Evolutionary conservation across 2,797 vertebrate species (phyloP).

Genomic region (Megalops cyprinoides): DNA sequence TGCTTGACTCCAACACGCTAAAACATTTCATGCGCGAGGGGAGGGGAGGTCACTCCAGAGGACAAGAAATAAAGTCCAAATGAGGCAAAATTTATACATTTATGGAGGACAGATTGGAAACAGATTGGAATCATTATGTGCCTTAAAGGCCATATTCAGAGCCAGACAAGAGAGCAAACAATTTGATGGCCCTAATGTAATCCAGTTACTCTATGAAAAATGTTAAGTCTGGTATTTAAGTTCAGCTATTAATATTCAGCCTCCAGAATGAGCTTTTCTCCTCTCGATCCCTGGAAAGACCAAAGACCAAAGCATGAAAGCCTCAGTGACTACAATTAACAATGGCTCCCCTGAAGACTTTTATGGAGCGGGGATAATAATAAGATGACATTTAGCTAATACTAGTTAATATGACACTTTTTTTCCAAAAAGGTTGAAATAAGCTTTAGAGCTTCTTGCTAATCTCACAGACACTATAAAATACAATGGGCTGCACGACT

Average conservation of each 20-base stretch:
- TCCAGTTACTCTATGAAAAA: slow-evolving; percentile 2
- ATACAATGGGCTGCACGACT: neutral
- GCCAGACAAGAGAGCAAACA: neutral
- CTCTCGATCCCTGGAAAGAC: slow-evolving; percentile 14
- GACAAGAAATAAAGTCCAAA: neutral
- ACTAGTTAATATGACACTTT: slow-evolving; percentile 13
- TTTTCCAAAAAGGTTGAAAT: slow-evolving; percentile 24
- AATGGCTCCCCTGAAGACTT: neutral
- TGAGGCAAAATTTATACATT: neutral
- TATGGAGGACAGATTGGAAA: neutral
- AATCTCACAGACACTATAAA: slow-evolving; percentile 6
- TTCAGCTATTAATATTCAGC: slow-evolving; percentile 7
- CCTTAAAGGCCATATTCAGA: neutral
- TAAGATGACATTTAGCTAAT: slow-evolving; percentile 29
- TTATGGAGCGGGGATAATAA: slow-evolving; percentile 14
- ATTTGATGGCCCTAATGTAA: neutral
- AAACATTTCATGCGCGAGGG: neutral
- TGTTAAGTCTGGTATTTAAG: neutral
- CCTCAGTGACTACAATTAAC: slow-evolving; percentile 2
- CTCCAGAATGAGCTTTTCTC: neutral
- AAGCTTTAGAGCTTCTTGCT: slow-evolving; percentile 19
- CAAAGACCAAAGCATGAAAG: neutral
- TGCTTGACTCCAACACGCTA: neutral
- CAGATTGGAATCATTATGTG: neutral
- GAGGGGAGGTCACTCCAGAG: neutral